phyloP scores from a whole-genome alignment of 30 jellyfish, hydroid and myxozoan genomes.

The Catostylus mosaicus region DNA sequence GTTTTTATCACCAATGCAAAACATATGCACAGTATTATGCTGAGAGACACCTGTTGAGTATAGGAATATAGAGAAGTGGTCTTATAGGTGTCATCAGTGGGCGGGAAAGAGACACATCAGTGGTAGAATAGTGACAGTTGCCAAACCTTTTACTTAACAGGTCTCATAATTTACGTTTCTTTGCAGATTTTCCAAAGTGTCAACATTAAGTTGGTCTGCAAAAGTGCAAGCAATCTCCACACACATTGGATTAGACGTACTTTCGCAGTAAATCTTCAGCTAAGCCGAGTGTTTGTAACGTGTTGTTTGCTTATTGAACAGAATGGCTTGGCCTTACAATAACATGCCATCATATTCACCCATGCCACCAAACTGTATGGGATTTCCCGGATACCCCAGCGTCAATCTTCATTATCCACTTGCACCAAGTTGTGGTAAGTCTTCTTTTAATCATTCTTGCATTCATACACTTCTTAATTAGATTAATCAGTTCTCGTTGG shows the following conservation, averaged over 20 bases:
- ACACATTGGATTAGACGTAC: slow-evolving; percentile 66
- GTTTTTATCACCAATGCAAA: slow-evolving; percentile 52
- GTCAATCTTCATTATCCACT: slow-evolving; percentile 97
- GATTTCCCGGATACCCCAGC: slow-evolving; percentile 97
- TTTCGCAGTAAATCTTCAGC: slow-evolving; percentile 74
- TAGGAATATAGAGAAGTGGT: slow-evolving; percentile 59
- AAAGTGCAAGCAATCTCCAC: slow-evolving; percentile 69
- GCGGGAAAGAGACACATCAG: slow-evolving; percentile 70
- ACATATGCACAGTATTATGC: slow-evolving; percentile 39
- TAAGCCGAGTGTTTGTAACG: slow-evolving; percentile 69
- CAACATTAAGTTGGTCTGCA: slow-evolving; percentile 62
- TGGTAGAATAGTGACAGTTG: slow-evolving; percentile 38
- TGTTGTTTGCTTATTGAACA: slow-evolving; percentile 19
- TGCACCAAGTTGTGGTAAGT: slow-evolving; percentile 98
- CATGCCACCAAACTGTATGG: slow-evolving; percentile 96
- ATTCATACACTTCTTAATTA: too few relatives aligned
- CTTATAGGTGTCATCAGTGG: slow-evolving; percentile 69
- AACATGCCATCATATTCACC: slow-evolving; percentile 94
- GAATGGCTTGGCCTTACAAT: slow-evolving; percentile 98
- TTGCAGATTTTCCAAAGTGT: slow-evolving; percentile 64
- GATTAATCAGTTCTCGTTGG: too few relatives aligned
- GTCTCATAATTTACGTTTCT: slow-evolving; percentile 24
- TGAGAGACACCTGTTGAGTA: slow-evolving; percentile 46
- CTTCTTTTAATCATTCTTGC: neutral
- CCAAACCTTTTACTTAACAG: slow-evolving; percentile 25